Evolutionary conservation across 2,888 invertebrate genomes (phyloP).

Genomic region (Epsilonema sp.): DNA sequence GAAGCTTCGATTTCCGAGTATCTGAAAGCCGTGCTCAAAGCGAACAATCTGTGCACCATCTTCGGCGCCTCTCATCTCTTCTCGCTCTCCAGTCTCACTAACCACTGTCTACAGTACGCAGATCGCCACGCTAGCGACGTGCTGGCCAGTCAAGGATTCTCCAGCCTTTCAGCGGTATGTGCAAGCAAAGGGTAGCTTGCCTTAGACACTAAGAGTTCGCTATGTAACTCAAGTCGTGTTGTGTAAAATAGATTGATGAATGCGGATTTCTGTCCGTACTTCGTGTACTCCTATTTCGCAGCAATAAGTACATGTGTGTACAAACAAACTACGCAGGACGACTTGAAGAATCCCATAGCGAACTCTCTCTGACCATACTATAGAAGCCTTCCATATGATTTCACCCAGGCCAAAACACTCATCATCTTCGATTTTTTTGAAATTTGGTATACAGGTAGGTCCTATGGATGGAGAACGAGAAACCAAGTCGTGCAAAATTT

Average conservation of each 20-base stretch:
- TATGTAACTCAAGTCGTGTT: no score
- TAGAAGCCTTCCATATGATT: no score
- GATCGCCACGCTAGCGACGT: constrained; percentile 70
- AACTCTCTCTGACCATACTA: no score
- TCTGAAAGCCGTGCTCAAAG: constrained; percentile 61
- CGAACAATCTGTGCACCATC: constrained; percentile 78
- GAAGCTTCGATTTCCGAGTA: constrained; percentile 81
- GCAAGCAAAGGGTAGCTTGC: not conserved
- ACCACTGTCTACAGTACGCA: constrained; percentile 69
- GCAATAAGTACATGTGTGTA: not conserved
- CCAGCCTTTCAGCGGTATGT: constrained; percentile 58
- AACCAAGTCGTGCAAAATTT: no score
- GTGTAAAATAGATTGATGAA: no score
- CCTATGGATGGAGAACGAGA: no score
- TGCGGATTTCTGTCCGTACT: not conserved
- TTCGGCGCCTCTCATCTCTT: constrained; percentile 68
- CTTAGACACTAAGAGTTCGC: no score
- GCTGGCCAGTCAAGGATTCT: constrained; percentile 59
- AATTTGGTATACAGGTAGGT: no score
- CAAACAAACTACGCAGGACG: not conserved
- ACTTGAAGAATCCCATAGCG: not conserved
- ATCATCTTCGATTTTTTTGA: no score
- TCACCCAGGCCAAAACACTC: no score
- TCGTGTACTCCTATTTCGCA: not conserved
- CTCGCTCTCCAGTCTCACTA: constrained; percentile 40